Evolutionary conservation across 2,797 vertebrate genomes (phyloP).

Genomic region (Crax fasciolata): DNA sequence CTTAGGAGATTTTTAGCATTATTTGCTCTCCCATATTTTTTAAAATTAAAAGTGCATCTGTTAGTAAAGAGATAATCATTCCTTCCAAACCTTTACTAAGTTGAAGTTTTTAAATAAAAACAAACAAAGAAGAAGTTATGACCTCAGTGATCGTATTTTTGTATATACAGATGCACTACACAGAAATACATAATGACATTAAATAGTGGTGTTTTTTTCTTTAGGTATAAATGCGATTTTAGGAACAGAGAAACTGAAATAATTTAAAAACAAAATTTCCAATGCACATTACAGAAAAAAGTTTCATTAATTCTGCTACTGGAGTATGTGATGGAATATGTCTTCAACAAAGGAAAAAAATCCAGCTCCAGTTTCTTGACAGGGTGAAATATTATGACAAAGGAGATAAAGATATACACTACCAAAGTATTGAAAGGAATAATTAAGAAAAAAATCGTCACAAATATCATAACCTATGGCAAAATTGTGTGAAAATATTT

Average conservation of each 20-base stretch:
- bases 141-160: not conserved
- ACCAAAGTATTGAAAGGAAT: not conserved
- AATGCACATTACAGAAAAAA: not conserved
- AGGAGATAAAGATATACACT: not conserved
- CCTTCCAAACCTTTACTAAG: not conserved
- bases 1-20: not conserved
- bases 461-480: not conserved
- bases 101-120: not conserved
- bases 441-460: not conserved
- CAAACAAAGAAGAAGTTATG: not conserved
- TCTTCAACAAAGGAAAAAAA: not conserved
- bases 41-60: not conserved
- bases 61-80: not conserved
- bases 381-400: not conserved
- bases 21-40: not conserved
- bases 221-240: not conserved
- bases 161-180: not conserved
- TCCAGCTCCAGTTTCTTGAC: not conserved
- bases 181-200: not conserved
- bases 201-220: not conserved
- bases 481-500: constrained; percentile 20
- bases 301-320: not conserved
- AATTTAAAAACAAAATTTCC: not conserved
- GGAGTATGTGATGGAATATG: not conserved
- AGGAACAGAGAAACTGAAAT: not conserved